These are phyloP conservation scores for Heptranchias perlo DNA, from an alignment of 2,113 vertebrate species.

Conservation along the genomic window DNA sequence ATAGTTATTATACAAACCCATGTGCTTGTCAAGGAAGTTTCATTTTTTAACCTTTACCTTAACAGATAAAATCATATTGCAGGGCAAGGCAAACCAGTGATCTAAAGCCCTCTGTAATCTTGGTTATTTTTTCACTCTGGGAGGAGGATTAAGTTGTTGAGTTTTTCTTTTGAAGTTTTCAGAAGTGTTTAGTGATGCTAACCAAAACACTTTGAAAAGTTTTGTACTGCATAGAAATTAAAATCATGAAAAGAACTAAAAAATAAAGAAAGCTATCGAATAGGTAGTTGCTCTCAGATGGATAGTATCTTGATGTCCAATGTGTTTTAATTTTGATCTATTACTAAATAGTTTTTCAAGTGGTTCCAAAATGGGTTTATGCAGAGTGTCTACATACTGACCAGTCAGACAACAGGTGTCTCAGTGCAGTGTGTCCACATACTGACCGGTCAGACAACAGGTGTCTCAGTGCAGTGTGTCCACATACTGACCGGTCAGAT, in stretches of 20 bases:
- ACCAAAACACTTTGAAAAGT: neutral
- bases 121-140: neutral
- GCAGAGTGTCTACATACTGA: no score
- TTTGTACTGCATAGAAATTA: neutral
- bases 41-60: neutral
- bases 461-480: neutral
- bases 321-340: neutral
- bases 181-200: neutral
- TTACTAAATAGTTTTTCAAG: neutral
- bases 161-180: neutral
- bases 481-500: neutral
- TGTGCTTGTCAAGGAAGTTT: neutral
- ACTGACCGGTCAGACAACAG: neutral
- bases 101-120: neutral
- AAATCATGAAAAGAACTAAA: neutral
- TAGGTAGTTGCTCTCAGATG: neutral
- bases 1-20: neutral
- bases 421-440: neutral
- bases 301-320: neutral
- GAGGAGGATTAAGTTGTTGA: neutral
- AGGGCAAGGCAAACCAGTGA: neutral
- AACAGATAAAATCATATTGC: neutral
- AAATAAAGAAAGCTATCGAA: neutral
- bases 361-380: neutral
- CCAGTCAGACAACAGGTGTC: neutral